Percentiles rank a stretch among this genome's conserved stretches.
phyloP scores from a whole-genome alignment of 30 jellyfish, hydroid and myxozoan genomes.

The Mastigias papua region DNA sequence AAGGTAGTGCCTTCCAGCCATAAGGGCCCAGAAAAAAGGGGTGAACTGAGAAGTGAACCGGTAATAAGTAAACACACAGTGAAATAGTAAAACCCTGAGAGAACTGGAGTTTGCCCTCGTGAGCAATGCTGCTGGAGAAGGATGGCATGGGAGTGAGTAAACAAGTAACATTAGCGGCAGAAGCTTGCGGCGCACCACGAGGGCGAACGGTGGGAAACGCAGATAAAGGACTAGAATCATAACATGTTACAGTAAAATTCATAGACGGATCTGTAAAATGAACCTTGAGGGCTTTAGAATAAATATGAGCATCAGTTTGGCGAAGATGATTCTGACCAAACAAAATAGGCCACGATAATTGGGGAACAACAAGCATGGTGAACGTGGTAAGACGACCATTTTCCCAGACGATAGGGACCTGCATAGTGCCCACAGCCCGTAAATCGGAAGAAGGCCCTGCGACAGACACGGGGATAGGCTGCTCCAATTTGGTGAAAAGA shows the following conservation, averaged over 20 bases:
- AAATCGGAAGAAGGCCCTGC: constrained; percentile 61
- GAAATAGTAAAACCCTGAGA: no score
- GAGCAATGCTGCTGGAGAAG: neutral
- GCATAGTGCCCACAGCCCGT: constrained; percentile 69
- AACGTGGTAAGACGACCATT: constrained; percentile 38
- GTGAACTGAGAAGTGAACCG: no score
- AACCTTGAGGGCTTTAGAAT: constrained; percentile 20
- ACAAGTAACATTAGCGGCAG: constrained; percentile 55
- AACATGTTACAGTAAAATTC: constrained; percentile 34
- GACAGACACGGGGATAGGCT: constrained; percentile 53
- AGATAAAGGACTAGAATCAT: constrained; percentile 34
- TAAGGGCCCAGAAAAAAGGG: no score
- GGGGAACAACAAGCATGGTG: constrained; percentile 64
- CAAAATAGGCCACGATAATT: constrained; percentile 50
- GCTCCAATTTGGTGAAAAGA: constrained; percentile 38
- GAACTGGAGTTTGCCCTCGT: no score
- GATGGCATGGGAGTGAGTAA: constrained; percentile 36
- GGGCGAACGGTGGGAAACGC: constrained; percentile 32
- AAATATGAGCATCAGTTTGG: constrained; percentile 37
- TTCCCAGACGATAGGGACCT: constrained; percentile 61
- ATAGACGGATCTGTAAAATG: constrained; percentile 28
- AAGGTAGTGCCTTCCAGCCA: no score
- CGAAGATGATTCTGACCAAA: constrained; percentile 59
- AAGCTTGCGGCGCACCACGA: constrained; percentile 3
- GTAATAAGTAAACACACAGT: no score